Base-by-base conservation (phyloP, 2,797 vertebrate genomes). In the Leptodactylus fallax region DNA sequence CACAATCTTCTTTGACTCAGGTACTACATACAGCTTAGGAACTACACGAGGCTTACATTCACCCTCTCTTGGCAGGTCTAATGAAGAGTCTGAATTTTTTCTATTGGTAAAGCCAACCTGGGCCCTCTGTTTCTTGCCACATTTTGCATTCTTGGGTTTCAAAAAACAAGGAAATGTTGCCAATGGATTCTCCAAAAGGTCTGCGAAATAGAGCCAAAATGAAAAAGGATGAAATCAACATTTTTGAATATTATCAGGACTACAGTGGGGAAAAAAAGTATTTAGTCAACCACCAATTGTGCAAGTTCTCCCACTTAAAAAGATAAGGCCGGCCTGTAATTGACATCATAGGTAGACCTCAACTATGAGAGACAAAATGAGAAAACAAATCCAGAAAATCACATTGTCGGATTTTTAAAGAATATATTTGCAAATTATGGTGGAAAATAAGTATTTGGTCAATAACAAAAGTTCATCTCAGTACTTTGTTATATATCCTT, bases 11-110 rank as follows among this genome's bases (percentile, higher is more conserved):
- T 93, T 92, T 10, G 92, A 89, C 85, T 91, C 92, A 0, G 95
- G 95, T 71, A 95, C 91, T 90, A 96, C 94, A 0, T 95, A 96
- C 0, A 96, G 91, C 92, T 95, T 95, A 74, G 95, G 95, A 87
- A 96, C 94, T 90, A 96, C 94, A 11, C 94, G 93, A 0, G 92
- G 93, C 16, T 92, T 94, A 1, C 91, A 92, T 78, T 94, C 95
- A 27, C 36, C 13, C 4, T 89, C 72, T 55, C 27, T 0, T 90
- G 92, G 19, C 93, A 94, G 12, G 92, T 92, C 0, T 49, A 65
- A 0, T 90, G 90, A 80, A 1, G 27, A 81, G 69, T 61, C 25
- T 13, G 27, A 76, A 8, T 12, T 55, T 80, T 81, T 36, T 36
- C 1, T 36, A 36, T 4, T 36, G 36, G 36, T 2, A 4, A 36